These are phyloP conservation scores for Spodoptera littoralis DNA, from an alignment of 2,888 invertebrate species.

Conservation along the genomic window DNA sequence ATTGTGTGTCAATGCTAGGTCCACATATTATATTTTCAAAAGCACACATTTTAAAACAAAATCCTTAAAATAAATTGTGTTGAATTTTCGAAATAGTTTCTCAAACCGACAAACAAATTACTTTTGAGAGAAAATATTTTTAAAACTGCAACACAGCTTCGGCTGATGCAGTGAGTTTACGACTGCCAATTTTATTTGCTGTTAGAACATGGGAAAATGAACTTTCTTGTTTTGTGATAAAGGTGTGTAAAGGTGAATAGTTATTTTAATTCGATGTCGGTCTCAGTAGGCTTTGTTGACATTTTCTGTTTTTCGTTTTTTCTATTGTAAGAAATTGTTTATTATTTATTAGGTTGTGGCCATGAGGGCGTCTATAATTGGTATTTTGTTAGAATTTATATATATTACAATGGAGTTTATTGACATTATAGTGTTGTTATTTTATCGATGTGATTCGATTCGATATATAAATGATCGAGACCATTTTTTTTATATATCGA, in stretches of 20 bases:
- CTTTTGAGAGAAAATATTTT: slow-evolving; percentile 72
- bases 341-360: slow-evolving; percentile 56
- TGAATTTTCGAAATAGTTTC: slow-evolving; percentile 54
- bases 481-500: background rate
- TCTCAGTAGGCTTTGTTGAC: slow-evolving; percentile 70
- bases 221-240: slow-evolving; percentile 6
- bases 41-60: slow-evolving; percentile 9
- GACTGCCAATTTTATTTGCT: slow-evolving; percentile 26
- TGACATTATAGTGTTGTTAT: slow-evolving; percentile 12
- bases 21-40: background rate
- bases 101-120: slow-evolving; percentile 69
- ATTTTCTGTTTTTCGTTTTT: slow-evolving; percentile 75
- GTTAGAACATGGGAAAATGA: slow-evolving; percentile 16
- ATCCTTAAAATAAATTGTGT: slow-evolving; percentile 36
- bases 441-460: slow-evolving; percentile 3
- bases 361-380: slow-evolving; percentile 34
- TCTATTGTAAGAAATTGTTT: slow-evolving; percentile 71
- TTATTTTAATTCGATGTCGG: slow-evolving; percentile 55
- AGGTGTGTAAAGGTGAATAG: background rate
- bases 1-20: background rate
- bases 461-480: background rate
- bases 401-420: slow-evolving; percentile 10
- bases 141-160: slow-evolving; percentile 61
- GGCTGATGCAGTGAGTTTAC: slow-evolving; percentile 54
- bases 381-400: slow-evolving; percentile 18